phyloP scores from a whole-genome alignment of 2,797 vertebrate species.

The Danionella dracula region DNA sequence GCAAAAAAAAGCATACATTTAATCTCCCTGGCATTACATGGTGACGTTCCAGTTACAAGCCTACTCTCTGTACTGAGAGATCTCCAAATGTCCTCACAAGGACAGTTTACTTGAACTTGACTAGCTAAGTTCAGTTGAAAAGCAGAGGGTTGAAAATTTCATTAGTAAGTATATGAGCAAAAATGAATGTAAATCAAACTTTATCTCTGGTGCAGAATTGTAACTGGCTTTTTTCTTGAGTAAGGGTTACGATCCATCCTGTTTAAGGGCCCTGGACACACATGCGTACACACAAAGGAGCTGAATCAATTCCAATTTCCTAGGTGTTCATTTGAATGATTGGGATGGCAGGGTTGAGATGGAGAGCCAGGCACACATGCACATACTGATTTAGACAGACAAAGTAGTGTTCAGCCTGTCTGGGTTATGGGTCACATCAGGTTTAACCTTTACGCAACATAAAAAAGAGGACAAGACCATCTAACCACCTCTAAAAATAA shows the following conservation, averaged over 20 bases:
- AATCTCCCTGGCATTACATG: conserved; percentile 43
- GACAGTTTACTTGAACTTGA: background rate
- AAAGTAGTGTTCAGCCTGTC: conserved; percentile 13
- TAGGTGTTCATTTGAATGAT: conserved; percentile 30
- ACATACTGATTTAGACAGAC: conserved; percentile 14
- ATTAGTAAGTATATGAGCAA: background rate
- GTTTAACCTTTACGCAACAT: conserved; percentile 47
- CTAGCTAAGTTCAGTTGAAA: background rate
- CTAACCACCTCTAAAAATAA: conserved; percentile 4
- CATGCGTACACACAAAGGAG: conserved; percentile 1
- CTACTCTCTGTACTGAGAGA: background rate
- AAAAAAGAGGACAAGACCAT: conserved; percentile 33
- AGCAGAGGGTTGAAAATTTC: background rate
- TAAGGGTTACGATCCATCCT: conserved; percentile 22
- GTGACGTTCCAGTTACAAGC: conserved; percentile 20
- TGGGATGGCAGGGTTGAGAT: conserved; percentile 14
- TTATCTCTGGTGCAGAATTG: background rate
- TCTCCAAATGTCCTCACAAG: background rate
- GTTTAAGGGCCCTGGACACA: conserved; percentile 14
- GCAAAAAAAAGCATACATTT: conserved; percentile 60
- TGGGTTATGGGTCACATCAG: conserved; percentile 29
- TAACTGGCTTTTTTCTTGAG: background rate
- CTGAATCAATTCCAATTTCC: conserved; percentile 37
- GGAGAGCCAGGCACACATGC: conserved; percentile 16
- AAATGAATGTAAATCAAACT: background rate